These are phyloP conservation scores for Prosopocoilus inquinatus DNA, from an alignment of 2,888 invertebrate species.

Conservation along the genomic window DNA sequence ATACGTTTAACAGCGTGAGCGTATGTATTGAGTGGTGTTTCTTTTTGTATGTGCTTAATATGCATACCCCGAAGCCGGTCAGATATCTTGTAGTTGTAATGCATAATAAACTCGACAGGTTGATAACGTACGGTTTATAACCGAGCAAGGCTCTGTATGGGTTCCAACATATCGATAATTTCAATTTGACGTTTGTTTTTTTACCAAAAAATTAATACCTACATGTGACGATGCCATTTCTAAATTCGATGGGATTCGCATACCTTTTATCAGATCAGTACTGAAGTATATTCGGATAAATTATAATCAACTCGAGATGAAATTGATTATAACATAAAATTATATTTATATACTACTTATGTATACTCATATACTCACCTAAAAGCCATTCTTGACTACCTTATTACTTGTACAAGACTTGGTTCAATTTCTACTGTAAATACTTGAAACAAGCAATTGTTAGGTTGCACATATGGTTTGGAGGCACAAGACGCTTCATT, in stretches of 20 bases:
- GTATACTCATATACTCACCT: too few relatives aligned
- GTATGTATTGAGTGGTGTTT: constrained; percentile 19
- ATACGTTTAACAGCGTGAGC: constrained; percentile 25
- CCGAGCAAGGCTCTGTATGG: constrained; percentile 14
- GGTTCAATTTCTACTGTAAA: too few relatives aligned
- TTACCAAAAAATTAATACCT: not conserved
- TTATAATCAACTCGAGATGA: too few relatives aligned
- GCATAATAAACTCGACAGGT: constrained; percentile 33
- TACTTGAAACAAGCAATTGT: too few relatives aligned
- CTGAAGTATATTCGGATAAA: too few relatives aligned
- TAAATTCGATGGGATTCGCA: not conserved
- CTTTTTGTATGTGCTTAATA: constrained; percentile 29
- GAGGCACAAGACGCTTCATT: too few relatives aligned
- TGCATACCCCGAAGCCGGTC: constrained; percentile 29
- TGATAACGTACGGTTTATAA: constrained; percentile 26
- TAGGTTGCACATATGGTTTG: too few relatives aligned
- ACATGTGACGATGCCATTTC: not conserved
- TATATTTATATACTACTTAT: too few relatives aligned
- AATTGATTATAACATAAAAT: too few relatives aligned
- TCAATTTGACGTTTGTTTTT: not conserved
- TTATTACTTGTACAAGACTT: too few relatives aligned
- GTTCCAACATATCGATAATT: not conserved
- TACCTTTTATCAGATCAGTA: too few relatives aligned
- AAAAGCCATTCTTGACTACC: too few relatives aligned
- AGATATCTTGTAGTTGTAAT: constrained; percentile 26